Evolutionary conservation across 2,888 invertebrate genomes (phyloP), one percentile per base, ranked within the genome.

Genomic region (Himalopsyche kuldschensis): DNA sequence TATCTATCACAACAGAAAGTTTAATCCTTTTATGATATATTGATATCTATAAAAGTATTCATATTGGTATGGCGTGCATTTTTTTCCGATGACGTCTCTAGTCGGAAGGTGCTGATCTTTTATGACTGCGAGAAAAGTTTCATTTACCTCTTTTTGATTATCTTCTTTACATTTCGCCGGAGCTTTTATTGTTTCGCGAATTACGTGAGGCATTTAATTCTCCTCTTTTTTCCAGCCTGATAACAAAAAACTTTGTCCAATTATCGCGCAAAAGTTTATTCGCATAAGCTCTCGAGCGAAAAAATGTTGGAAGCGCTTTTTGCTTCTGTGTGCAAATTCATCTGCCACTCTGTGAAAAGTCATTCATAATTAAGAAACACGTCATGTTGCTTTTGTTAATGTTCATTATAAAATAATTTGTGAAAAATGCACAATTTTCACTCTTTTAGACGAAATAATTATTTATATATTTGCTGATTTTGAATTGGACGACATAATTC

Each of bases 101-200:
- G 20, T 69, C 69, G 69, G 27, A 63, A 48, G 75, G 79, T 46
- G 6, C 78, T 82, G 79, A 46, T 84, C 77, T 82, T 84, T 82
- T 82, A 82, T 77, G 82, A 84, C 80, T 79, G 48, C 77, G 81
- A 55, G 80, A 82, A 82, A 84, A 82, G 80, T 84, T 84, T 84
- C 84, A 78, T 82, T 82, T 82, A 35, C 63, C 79, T 75, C 78
- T 47, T 75, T 78, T 81, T 81, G 84, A 84, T 81, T 82, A 69
- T 80, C 41, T 80, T 78, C 81, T 80, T 82, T 82, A 63, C 82
- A 69, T 79, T 81, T 78, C 48, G 69, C 35, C 30, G 80, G 75
- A 46, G 75, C 77, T 69, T 82, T 84, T 84, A 82, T 80, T 84
- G 78, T 69, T 80, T 83, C 75, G 80, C 80, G 80, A 83, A 84